A percentile compares a stretch with the other conserved stretches of the same genome.
These are phyloP conservation scores for Nasonia longicornis DNA, from an alignment of 1,140 invertebrate genomes.

Conservation along the genomic window DNA sequence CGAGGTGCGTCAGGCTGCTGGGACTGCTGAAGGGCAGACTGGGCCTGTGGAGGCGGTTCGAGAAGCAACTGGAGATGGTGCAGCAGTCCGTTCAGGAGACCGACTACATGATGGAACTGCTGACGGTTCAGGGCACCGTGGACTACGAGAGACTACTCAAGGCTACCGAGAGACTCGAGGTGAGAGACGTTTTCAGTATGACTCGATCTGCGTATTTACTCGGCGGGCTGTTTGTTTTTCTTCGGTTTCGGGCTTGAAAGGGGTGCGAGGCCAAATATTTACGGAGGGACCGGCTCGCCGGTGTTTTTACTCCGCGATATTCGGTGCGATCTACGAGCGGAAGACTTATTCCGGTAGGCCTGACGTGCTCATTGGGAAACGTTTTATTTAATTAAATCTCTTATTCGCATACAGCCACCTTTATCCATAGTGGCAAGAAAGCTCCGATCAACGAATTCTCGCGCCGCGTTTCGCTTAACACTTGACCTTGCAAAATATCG, in stretches of 20 bases:
- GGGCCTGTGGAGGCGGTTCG: constrained; percentile 80
- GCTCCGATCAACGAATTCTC: too few relatives aligned
- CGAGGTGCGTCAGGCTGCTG: constrained; percentile 75
- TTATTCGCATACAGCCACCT: too few relatives aligned
- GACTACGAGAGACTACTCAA: constrained; percentile 85
- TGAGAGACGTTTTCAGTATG: constrained; percentile 61
- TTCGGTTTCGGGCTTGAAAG: background rate
- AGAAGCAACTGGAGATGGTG: constrained; percentile 80
- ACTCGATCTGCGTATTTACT: background rate
- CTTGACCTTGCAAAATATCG: constrained; percentile 33
- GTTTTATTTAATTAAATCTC: too few relatives aligned
- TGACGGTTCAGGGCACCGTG: constrained; percentile 83
- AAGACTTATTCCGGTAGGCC: too few relatives aligned
- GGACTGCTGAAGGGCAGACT: constrained; percentile 75
- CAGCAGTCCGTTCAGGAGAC: constrained; percentile 84
- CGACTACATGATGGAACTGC: constrained; percentile 86
- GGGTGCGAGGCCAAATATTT: constrained; percentile 6
- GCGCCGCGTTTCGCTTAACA: too few relatives aligned
- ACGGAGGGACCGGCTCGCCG: background rate
- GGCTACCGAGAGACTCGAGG: constrained; percentile 83
- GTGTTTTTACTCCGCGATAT: too few relatives aligned
- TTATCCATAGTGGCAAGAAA: too few relatives aligned
- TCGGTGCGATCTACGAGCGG: too few relatives aligned
- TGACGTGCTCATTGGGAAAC: too few relatives aligned
- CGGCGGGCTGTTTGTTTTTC: background rate